Evolutionary conservation across 2,888 invertebrate genomes (phyloP), one percentile per base, ranked within the genome.

Genomic region (Scaptomyza reducta): DNA sequence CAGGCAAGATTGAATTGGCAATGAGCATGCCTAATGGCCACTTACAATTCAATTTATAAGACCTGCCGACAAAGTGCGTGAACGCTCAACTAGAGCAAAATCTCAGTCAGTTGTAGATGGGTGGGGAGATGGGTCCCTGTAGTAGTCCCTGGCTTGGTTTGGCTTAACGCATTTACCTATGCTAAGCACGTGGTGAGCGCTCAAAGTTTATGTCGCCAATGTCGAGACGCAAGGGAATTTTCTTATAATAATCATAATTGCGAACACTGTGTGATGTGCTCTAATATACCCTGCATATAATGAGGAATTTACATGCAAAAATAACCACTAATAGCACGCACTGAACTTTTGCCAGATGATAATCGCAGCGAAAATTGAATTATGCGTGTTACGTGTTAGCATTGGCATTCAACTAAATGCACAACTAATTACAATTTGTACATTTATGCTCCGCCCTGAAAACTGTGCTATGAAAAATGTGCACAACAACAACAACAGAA

Each of bases 1-100:
- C 55, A 40, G 49, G 62, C 57, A 58, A 57, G 55, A 66, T 75
- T 71, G 62, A 51, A 79, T 66, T 63, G 75, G 55, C 62, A 79
- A 73, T 72, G 72, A 71, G 55, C 68, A 51, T 54, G 53, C 75
- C 60, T 61, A 70, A 70, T 65, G 70, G 65, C 67, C 72, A 79
- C 81, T 79, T 79, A 70, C 62, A 72, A 82, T 82, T 82, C 80
- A 79, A 82, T 83, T 82, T 72, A 64, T 55, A 70, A 72, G 42
- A 33, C 29, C 56, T 16, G 57, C 53, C 49, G 14, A 47, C 7
- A 44, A 25, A 35, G 1, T 1, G 33, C 55, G 51, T 55, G 65
- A 14, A 35, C 33, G 13, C 44, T 27, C 2, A 55, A 35, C 47
- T 49, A 41, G n/a, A 51, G 25, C 44, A 44, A 69, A 76, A 71